Percentiles rank a stretch among this genome's conserved stretches.
Conservation (phyloP, 1,140 invertebrate genomes). For the Pogonognathellus flavescens region DNA sequence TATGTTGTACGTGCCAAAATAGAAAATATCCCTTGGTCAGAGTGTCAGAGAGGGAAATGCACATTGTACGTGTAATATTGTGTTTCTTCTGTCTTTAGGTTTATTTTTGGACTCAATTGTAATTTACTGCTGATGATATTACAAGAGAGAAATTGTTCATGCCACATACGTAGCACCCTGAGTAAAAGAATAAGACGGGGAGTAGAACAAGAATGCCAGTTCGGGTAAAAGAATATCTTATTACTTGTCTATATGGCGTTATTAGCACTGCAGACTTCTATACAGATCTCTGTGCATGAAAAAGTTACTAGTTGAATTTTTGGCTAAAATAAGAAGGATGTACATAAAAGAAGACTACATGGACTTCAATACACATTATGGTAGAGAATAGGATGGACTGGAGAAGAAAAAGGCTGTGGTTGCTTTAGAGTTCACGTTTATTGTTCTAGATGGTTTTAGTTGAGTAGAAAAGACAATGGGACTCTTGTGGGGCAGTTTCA, state of each 20-base stretch:
- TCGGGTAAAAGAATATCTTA: neutral
- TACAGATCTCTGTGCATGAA: neutral
- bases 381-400: neutral
- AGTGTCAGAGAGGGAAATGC: too few relatives aligned
- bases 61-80: neutral
- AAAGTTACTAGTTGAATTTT: neutral
- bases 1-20: too few relatives aligned
- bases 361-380: conserved; percentile 31
- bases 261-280: neutral
- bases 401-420: neutral
- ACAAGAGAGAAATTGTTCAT: neutral
- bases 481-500: neutral
- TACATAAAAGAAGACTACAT: neutral
- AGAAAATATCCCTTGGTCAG: too few relatives aligned
- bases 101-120: neutral
- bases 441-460: conserved; percentile 30
- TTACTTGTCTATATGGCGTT: neutral
- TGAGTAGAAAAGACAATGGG: conserved; percentile 7
- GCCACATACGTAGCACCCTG: too few relatives aligned
- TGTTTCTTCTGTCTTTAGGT: neutral
- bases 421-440: neutral
- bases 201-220: neutral
- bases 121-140: conserved; percentile 19
- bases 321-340: neutral
- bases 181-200: too few relatives aligned